Percentiles rank a stretch among this genome's conserved stretches.
Evolutionary conservation across 2,797 vertebrate genomes (phyloP).

Genomic region (Falco concolor): DNA sequence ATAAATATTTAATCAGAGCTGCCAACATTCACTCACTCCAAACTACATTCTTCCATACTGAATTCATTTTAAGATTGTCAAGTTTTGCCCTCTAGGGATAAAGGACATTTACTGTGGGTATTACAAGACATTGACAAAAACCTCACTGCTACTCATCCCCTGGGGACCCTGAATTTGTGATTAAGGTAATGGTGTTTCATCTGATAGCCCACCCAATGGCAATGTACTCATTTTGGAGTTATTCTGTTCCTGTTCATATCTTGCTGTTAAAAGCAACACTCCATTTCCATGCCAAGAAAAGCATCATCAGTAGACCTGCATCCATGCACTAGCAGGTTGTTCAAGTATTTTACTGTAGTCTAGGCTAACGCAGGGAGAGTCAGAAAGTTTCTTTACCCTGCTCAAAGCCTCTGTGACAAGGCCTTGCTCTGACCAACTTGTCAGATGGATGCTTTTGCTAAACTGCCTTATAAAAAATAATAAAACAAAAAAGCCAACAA

Average conservation of each 20-base stretch:
- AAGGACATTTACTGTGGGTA: background rate
- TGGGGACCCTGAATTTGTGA: background rate
- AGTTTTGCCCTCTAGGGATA: background rate
- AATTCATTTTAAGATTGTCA: constrained; percentile 9
- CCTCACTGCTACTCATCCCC: background rate
- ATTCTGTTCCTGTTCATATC: background rate
- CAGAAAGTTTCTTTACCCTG: background rate
- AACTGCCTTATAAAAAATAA: background rate
- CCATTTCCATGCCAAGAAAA: background rate
- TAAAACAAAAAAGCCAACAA: too few relatives aligned
- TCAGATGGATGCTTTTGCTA: background rate
- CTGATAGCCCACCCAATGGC: background rate
- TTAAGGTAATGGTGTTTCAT: background rate
- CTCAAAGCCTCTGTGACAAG: background rate
- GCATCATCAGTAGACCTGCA: background rate
- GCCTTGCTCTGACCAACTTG: background rate
- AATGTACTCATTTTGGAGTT: background rate
- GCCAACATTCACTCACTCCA: background rate
- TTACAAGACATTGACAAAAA: background rate
- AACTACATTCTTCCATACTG: background rate
- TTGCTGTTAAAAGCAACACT: background rate
- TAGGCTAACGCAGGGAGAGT: background rate
- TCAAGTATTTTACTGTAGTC: background rate
- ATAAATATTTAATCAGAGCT: constrained; percentile 10
- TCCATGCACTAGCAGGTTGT: background rate